Percentiles rank a stretch among this genome's conserved stretches.
These are phyloP conservation scores for Heliconius charithonia DNA, from an alignment of 2,888 invertebrate species.

Conservation along the genomic window DNA sequence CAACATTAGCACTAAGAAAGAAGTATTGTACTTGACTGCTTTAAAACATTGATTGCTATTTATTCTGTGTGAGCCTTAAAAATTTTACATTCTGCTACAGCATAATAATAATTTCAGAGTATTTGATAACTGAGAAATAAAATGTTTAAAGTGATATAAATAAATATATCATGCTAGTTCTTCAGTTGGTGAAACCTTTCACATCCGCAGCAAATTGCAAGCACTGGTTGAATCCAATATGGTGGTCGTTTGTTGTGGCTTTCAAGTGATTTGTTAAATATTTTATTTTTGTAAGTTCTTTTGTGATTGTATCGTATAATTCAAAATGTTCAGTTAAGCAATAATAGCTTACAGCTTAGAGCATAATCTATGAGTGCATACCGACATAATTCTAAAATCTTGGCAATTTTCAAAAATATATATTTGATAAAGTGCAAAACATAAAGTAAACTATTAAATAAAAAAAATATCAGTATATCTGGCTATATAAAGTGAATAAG, in stretches of 20 bases:
- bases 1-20: constrained; percentile 52
- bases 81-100: constrained; percentile 27
- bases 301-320: constrained; percentile 24
- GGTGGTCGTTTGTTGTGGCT: constrained; percentile 84
- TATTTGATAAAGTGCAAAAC: not conserved
- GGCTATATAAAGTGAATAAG: not conserved
- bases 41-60: constrained; percentile 48
- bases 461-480: not conserved
- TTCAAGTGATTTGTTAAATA: constrained; percentile 63
- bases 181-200: constrained; percentile 49
- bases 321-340: not conserved
- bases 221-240: constrained; percentile 79
- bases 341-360: not conserved
- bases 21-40: constrained; percentile 31
- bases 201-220: constrained; percentile 63
- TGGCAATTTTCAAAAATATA: not conserved
- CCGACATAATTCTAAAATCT: not conserved
- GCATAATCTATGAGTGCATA: not conserved
- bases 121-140: constrained; percentile 22
- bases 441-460: constrained; percentile 15
- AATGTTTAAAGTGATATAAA: constrained; percentile 12
- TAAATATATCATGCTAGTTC: constrained; percentile 44
- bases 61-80: constrained; percentile 44
- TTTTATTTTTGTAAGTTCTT: constrained; percentile 57
- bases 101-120: constrained; percentile 31